A percentile compares a stretch with the other conserved stretches of the same genome.
Conservation (phyloP, 2,888 invertebrate species). For the Sepiola atlantica region DNA sequence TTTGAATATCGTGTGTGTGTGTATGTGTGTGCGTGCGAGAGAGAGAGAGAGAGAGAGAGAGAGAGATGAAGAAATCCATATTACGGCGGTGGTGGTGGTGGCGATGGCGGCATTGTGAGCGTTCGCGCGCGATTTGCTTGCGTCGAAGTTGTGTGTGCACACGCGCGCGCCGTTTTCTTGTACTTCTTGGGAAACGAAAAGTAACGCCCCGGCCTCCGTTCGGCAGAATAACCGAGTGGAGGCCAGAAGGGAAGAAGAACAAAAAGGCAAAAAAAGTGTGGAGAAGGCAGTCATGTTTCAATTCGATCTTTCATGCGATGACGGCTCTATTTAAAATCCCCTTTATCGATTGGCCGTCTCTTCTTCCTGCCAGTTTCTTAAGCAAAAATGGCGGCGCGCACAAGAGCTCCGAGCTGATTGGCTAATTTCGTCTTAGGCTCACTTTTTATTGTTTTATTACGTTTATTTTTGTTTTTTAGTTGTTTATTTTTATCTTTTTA, state of each 20-base stretch:
- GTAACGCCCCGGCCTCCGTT: not conserved
- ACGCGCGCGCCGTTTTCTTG: not conserved
- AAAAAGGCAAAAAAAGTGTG: not conserved
- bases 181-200: not conserved
- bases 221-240: not conserved
- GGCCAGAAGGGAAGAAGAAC: not conserved
- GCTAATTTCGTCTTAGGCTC: not conserved
- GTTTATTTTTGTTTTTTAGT: not conserved
- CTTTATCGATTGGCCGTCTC: conserved; percentile 9
- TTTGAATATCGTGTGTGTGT: not conserved
- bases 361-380: not conserved
- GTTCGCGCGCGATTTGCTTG: not conserved
- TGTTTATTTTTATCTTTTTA: not conserved
- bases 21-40: not conserved
- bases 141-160: not conserved
- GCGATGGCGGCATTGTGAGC: not conserved
- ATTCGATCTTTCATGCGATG: conserved; percentile 32
- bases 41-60: too few relatives aligned
- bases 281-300: conserved; percentile 2
- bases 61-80: not conserved
- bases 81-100: too few relatives aligned
- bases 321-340: conserved; percentile 17
- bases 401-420: not conserved
- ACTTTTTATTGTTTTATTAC: not conserved
- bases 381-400: not conserved